These are phyloP conservation scores for Brachyrhaphis roseni DNA, from an alignment of 2,797 vertebrate genomes.

Conservation along the genomic window DNA sequence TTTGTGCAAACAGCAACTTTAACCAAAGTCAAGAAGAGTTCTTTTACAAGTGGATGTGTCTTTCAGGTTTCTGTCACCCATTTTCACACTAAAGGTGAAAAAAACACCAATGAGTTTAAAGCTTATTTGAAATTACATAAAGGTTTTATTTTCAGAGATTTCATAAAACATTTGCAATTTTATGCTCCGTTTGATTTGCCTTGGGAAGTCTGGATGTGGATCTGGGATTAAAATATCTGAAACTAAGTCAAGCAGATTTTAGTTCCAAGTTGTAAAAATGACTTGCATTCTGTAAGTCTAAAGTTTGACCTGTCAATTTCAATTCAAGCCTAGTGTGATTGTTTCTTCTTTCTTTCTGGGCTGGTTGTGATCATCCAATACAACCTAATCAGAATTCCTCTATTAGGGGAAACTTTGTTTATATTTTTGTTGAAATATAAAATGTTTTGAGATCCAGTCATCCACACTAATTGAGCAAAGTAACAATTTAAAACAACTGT, in stretches of 20 bases:
- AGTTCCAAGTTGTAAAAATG: background rate
- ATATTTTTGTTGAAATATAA: background rate
- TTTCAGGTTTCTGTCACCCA: background rate
- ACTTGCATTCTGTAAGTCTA: background rate
- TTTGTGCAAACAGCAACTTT: slow-evolving; percentile 65
- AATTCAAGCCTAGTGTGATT: background rate
- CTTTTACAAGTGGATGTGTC: slow-evolving; percentile 46
- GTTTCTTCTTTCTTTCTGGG: background rate
- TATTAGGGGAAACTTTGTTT: background rate
- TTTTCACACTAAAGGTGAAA: slow-evolving; percentile 8
- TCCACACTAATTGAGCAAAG: background rate
- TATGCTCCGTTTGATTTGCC: background rate
- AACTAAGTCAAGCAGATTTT: background rate
- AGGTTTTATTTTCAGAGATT: slow-evolving; percentile 1
- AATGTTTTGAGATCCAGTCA: background rate
- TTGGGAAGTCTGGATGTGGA: background rate
- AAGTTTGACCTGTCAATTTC: background rate
- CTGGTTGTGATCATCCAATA: background rate
- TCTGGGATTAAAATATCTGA: background rate
- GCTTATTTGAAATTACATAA: slow-evolving; percentile 22
- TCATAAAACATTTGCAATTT: slow-evolving; percentile 9
- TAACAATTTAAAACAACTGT: background rate
- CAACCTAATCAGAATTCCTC: background rate
- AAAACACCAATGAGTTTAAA: slow-evolving; percentile 18
- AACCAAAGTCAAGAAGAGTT: slow-evolving; percentile 73